Conservation (phyloP, 2,888 invertebrate species). For the Patella ulyssiponensis region DNA sequence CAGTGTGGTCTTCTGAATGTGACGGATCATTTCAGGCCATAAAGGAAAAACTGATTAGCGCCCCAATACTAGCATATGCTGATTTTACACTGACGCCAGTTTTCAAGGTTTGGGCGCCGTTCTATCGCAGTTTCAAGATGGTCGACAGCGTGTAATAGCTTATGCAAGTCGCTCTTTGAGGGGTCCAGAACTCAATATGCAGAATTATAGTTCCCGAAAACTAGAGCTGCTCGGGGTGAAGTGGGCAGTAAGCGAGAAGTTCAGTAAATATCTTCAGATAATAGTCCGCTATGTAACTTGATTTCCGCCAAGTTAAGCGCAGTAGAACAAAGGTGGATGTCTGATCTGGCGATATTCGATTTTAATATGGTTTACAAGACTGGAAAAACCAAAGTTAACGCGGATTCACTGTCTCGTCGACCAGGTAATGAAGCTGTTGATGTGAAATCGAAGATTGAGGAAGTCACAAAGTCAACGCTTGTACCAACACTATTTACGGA, state of each 20-base stretch:
- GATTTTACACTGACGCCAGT: slow-evolving; percentile 23
- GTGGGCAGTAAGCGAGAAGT: slow-evolving; percentile 38
- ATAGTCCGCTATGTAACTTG: slow-evolving; percentile 24
- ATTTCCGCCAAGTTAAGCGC: slow-evolving; percentile 24
- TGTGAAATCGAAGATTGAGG: slow-evolving; percentile 1
- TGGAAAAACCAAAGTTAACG: slow-evolving; percentile 21
- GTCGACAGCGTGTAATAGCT: slow-evolving; percentile 6
- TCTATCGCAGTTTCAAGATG: slow-evolving; percentile 19
- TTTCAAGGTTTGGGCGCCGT: slow-evolving; percentile 25
- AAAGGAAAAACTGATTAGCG: slow-evolving; percentile 18
- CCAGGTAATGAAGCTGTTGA: background rate
- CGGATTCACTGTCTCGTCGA: slow-evolving; percentile 21
- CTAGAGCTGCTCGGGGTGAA: slow-evolving; percentile 38
- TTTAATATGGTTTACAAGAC: slow-evolving; percentile 22
- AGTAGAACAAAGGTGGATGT: slow-evolving; percentile 27
- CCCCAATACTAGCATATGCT: slow-evolving; percentile 18
- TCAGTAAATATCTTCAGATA: slow-evolving; percentile 28
- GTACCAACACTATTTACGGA: background rate
- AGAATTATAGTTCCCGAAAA: slow-evolving; percentile 30
- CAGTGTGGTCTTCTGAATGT: slow-evolving; percentile 19
- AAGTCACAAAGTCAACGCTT: background rate
- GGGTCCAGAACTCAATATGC: slow-evolving; percentile 18
- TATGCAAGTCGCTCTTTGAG: slow-evolving; percentile 25
- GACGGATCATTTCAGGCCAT: slow-evolving; percentile 16
- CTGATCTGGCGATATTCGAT: slow-evolving; percentile 26